phyloP scores from a whole-genome alignment of 1,140 invertebrate species.

The Thalassaphorura encarpata region DNA sequence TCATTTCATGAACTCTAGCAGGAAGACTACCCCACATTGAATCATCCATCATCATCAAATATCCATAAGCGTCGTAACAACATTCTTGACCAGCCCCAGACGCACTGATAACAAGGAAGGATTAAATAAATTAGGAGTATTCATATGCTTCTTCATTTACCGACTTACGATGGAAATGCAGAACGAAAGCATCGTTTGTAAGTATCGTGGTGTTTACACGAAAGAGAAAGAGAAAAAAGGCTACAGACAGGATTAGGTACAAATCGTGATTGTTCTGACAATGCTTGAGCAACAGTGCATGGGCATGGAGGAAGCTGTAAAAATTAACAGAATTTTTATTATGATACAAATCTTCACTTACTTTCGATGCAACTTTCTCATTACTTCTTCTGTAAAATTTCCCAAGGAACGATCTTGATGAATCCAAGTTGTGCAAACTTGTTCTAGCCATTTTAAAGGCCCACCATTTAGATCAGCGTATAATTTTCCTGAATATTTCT shows the following conservation, averaged over 20 bases:
- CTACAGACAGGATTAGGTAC: constrained; percentile 86
- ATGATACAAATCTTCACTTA: neutral
- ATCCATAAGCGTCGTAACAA: constrained; percentile 85
- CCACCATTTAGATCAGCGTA: constrained; percentile 73
- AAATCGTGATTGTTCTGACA: constrained; percentile 82
- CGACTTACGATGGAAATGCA: constrained; percentile 76
- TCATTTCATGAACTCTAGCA: constrained; percentile 74
- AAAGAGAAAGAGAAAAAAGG: constrained; percentile 68
- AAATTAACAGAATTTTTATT: neutral
- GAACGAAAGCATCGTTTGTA: constrained; percentile 86
- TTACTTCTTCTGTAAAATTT: constrained; percentile 69
- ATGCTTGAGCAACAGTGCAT: constrained; percentile 79
- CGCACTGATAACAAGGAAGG: constrained; percentile 42
- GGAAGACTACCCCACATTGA: constrained; percentile 88
- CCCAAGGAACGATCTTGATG: constrained; percentile 71
- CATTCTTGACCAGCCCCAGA: constrained; percentile 93
- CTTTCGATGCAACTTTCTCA: constrained; percentile 6
- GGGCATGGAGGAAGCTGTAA: constrained; percentile 65
- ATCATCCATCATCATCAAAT: constrained; percentile 86
- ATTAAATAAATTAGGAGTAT: neutral
- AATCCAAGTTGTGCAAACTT: constrained; percentile 78
- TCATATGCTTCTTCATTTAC: neutral
- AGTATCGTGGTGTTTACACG: constrained; percentile 76
- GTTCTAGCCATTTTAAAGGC: constrained; percentile 61
- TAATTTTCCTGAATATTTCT: too few relatives aligned